Base-by-base conservation (phyloP, 1,140 invertebrate species). In the Drosophila lacteicornis region DNA sequence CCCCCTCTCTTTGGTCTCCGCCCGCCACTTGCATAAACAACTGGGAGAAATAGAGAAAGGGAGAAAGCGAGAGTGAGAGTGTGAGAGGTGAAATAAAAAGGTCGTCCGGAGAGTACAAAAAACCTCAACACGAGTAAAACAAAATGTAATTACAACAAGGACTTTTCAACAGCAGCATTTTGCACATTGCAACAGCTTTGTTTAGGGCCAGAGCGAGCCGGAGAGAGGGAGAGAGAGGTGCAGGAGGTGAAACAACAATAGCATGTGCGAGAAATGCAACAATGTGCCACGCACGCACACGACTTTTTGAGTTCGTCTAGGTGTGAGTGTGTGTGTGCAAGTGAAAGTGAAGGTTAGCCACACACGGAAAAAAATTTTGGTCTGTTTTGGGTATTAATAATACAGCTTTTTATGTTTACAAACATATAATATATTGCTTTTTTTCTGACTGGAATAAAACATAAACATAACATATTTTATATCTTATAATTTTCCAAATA, bases 121-220 rank as follows among this genome's bases (percentile, higher is more conserved):
- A 88, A 90, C 80, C 85, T 90, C 84, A 87, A 90, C 84, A 88
- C 85, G 85, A 90, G 84, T 88, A 90, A 84, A 84, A 90, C 84
- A 88, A 90, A 90, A 90, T 90, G 85, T 90, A 90, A 90, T 90
- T 90, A 90, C 85, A 90, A 85, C 86, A 91, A 90, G 81, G 82
- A 90, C 85, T 85, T 74, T 74, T 73, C 68, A 81, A 69, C 60
- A 78, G 57, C 62, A 68, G 53, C 79, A 80, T 75, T 80, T 78
- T 80, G 63, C 70, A 80, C 79, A 80, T 80, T 80, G 77, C 78
- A 80, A 80, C 77, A 79, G 77, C 77, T 80, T 80, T 80, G 58
- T 67, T 50, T 56, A 68, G 49, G 36, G 56, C 55, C 22, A 49
- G 15, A 13, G 38, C 17, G 33, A 13, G 51, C 6, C 42, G 1